phyloP scores from a whole-genome alignment of 2,888 invertebrate species.

The Camponotus fellah region DNA sequence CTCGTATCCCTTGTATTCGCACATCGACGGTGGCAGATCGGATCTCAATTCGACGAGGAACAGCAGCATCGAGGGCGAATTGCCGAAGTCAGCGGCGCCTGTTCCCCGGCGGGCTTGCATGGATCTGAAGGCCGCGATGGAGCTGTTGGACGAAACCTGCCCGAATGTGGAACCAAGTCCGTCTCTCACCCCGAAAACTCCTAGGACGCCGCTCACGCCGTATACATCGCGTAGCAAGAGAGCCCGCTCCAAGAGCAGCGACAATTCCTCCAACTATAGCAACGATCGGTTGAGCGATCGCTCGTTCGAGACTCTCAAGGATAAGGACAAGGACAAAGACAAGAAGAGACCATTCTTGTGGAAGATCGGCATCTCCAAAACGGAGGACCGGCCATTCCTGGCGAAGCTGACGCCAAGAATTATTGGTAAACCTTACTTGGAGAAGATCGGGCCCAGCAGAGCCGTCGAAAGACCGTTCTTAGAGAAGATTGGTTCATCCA shows the following conservation, averaged over 20 bases:
- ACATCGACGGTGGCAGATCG: constrained; percentile 63
- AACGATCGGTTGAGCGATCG: constrained; percentile 81
- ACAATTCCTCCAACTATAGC: constrained; percentile 84
- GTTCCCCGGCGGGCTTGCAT: constrained; percentile 83
- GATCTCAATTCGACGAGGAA: constrained; percentile 77
- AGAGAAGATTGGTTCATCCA: constrained; percentile 83
- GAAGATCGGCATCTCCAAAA: constrained; percentile 84
- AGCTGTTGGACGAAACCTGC: constrained; percentile 84
- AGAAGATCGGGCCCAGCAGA: constrained; percentile 83
- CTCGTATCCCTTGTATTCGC: constrained; percentile 79
- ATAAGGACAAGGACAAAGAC: constrained; percentile 72
- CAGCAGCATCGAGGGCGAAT: constrained; percentile 82
- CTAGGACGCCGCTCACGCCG: constrained; percentile 82
- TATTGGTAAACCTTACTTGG: constrained; percentile 83
- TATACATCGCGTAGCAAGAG: constrained; percentile 80
- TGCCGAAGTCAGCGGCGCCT: constrained; percentile 28
- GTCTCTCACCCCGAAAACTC: constrained; percentile 82
- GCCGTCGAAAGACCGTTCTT: constrained; percentile 83
- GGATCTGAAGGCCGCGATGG: constrained; percentile 84
- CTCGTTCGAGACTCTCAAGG: constrained; percentile 64
- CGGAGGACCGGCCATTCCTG: constrained; percentile 83
- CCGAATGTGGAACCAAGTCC: constrained; percentile 83
- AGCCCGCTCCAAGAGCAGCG: constrained; percentile 84
- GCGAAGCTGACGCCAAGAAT: constrained; percentile 81
- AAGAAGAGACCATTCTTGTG: constrained; percentile 81